phyloP scores from a whole-genome alignment of 1,140 invertebrate species.

The Scaptomyza hsui region DNA sequence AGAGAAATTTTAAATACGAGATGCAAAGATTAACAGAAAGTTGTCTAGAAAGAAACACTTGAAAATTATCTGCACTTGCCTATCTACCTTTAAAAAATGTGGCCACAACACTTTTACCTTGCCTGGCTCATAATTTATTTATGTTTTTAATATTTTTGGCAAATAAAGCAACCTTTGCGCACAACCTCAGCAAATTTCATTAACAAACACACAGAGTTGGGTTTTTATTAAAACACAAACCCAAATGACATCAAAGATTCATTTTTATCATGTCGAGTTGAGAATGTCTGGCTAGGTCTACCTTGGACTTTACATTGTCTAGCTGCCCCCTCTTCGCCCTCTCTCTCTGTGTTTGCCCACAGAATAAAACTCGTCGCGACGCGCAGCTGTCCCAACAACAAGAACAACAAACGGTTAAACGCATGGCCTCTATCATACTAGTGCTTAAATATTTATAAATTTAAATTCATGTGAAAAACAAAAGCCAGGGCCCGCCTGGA shows the following conservation, averaged over 20 bases:
- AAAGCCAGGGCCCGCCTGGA: conserved; percentile 30
- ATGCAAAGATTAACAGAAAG: conserved; percentile 18
- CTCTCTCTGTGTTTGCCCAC: conserved; percentile 36
- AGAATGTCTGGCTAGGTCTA: conserved; percentile 44
- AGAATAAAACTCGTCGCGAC: conserved; percentile 19
- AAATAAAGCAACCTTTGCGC: conserved; percentile 57
- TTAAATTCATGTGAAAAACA: conserved; percentile 79
- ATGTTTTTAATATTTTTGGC: conserved; percentile 74
- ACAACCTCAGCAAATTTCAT: conserved; percentile 65
- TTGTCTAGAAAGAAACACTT: conserved; percentile 1
- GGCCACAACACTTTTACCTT: neutral
- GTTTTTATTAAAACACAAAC: conserved; percentile 68
- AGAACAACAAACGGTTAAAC: neutral
- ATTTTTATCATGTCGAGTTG: conserved; percentile 71
- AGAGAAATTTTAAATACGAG: conserved; percentile 3
- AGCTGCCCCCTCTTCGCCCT: neutral
- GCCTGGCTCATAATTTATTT: conserved; percentile 62
- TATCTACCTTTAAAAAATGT: neutral
- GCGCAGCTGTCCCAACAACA: conserved; percentile 45
- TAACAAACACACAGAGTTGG: conserved; percentile 60
- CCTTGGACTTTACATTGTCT: conserved; percentile 27
- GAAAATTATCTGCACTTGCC: neutral
- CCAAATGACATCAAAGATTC: conserved; percentile 81
- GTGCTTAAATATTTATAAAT: conserved; percentile 80
- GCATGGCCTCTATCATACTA: conserved; percentile 67